A percentile compares a stretch with the other conserved stretches of the same genome.
Conservation (phyloP, 2,797 vertebrate genomes). For the Liasis olivaceus region DNA sequence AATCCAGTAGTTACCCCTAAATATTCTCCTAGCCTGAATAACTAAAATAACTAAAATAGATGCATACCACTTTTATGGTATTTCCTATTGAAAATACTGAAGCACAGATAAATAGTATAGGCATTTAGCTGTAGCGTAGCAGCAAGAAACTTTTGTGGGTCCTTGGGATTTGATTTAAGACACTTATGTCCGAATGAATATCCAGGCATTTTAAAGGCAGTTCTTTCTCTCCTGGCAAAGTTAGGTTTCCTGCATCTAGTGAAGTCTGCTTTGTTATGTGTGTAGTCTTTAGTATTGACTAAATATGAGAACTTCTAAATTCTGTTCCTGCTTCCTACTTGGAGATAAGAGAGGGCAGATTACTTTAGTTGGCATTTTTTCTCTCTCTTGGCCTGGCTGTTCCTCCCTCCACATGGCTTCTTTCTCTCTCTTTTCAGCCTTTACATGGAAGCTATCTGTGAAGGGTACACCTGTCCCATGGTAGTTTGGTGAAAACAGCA, state of each 20-base stretch:
- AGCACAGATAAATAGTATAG: slow-evolving; percentile 40
- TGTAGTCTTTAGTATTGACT: background rate
- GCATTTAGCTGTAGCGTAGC: slow-evolving; percentile 29
- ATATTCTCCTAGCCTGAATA: slow-evolving; percentile 36
- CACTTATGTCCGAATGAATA: background rate
- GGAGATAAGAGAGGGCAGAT: background rate
- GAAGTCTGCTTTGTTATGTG: background rate
- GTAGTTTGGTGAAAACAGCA: background rate
- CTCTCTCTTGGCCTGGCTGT: background rate
- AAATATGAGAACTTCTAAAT: background rate
- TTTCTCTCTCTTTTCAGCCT: background rate
- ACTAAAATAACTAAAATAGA: slow-evolving; percentile 54
- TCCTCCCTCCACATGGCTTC: background rate
- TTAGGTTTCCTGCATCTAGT: background rate
- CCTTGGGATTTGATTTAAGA: background rate
- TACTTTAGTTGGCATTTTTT: background rate
- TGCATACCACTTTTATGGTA: slow-evolving; percentile 57
- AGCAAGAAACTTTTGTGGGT: background rate
- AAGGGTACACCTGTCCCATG: background rate
- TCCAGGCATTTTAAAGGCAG: background rate
- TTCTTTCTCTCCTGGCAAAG: background rate
- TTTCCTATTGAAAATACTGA: slow-evolving; percentile 67
- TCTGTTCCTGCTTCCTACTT: background rate
- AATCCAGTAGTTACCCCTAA: slow-evolving; percentile 36
- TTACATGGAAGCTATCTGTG: background rate